Base-by-base conservation (phyloP, 92 coral and sea anemone species). In the Phenganax marumi region DNA sequence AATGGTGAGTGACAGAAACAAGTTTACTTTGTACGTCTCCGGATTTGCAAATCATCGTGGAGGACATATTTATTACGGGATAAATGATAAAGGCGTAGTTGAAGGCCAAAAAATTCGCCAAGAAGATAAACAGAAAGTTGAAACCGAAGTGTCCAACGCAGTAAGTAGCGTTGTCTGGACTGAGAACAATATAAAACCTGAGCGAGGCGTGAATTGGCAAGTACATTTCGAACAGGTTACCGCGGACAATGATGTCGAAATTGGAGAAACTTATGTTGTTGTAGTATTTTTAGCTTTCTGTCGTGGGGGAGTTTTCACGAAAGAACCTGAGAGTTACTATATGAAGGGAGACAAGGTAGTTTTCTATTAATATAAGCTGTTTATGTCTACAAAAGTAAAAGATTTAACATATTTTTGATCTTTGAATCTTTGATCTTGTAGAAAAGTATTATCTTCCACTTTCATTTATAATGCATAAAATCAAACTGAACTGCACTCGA, bases 1-100 rank as follows among this genome's bases (percentile, higher is more conserved):
- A 66, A 66, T 33, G 72, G 49, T 66, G 14, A 33, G 5, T 12
- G 50, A 47, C 0, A 73, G 50, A 46, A 84, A 74, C 71, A 57
- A 74, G 50, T 61, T 84, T 10, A 52, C n/a, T 16, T 55, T 18
- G 63, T 84, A 74, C 48, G 47, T 84, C 22, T 84, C 86, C 7
- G 86, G 81, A 58, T 84, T 84, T 74, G 86, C 86, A 24, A 84
- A 84, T 61, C 73, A 74, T 26, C 54, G 86, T 52, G 86, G 86
- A 16, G 86, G 86, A 33, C 86, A 80, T 55, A 46, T 84, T 33
- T 84, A 73, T 60, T 84, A 72, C 55, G 86, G 86, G 12, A 80
- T 84, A 4, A 10, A 62, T 8, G 65, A 84, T n/a, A 62, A 84
- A 47, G 81, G 86, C 50, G 56, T 61, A 33, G 82, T 84, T 12